These are phyloP conservation scores for Psephotus haematonotus DNA, from an alignment of 2,113 vertebrate genomes.

Conservation along the genomic window DNA sequence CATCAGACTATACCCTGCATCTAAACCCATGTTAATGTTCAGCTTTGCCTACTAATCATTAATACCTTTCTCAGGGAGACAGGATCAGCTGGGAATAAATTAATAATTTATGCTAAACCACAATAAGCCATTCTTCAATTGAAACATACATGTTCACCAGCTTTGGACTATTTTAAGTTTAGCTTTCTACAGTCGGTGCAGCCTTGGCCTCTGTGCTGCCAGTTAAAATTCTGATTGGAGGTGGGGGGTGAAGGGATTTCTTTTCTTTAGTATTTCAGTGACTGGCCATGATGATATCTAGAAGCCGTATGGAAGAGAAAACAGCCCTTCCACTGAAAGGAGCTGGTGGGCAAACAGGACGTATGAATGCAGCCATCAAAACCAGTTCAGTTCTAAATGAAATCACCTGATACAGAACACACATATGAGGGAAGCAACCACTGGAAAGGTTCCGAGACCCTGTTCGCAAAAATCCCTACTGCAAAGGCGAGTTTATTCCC, in stretches of 20 bases:
- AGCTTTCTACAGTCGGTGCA: background rate
- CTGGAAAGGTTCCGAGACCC: background rate
- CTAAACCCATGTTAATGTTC: background rate
- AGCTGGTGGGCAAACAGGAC: background rate
- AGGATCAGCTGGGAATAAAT: background rate
- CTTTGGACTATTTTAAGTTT: background rate
- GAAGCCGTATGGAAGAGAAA: background rate
- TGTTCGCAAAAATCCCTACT: background rate
- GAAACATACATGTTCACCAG: background rate
- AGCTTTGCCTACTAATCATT: background rate
- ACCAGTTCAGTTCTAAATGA: background rate
- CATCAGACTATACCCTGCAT: background rate
- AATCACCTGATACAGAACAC: background rate
- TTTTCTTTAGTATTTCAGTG: background rate
- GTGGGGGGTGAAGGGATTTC: rapidly evolving
- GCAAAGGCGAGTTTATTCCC: background rate
- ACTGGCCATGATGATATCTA: background rate
- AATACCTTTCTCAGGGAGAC: background rate
- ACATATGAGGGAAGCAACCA: rapidly evolving
- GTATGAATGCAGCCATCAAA: background rate
- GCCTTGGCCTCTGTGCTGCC: background rate
- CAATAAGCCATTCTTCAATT: background rate
- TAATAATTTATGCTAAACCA: background rate
- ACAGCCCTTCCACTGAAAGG: background rate
- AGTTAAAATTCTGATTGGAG: background rate